A percentile compares a stretch with the other conserved stretches of the same genome.
Conservation (phyloP, 2,888 invertebrate genomes). For the Campoplex capitator region DNA sequence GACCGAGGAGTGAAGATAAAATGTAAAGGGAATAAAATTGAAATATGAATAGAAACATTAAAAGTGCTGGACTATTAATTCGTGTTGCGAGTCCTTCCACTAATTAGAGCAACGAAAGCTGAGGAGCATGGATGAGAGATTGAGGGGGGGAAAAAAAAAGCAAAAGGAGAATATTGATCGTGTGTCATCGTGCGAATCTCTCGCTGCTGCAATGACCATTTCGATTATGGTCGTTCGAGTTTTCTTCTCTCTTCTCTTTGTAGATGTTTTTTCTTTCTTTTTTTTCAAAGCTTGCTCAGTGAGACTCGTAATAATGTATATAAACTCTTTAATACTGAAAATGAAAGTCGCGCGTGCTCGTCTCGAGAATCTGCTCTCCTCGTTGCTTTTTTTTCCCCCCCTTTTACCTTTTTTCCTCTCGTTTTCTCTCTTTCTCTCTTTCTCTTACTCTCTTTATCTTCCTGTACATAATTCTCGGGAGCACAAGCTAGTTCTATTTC, state of each 20-base stretch:
- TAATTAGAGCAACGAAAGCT: conserved; percentile 47
- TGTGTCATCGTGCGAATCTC: conserved; percentile 50
- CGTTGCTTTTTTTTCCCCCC: background rate
- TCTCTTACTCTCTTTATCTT: too few relatives aligned
- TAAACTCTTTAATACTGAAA: conserved; percentile 55
- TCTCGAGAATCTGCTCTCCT: conserved; percentile 20
- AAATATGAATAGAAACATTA: conserved; percentile 4
- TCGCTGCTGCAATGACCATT: conserved; percentile 58
- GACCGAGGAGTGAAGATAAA: background rate
- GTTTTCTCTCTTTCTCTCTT: background rate
- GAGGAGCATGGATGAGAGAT: conserved; percentile 5
- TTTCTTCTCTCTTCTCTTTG: conserved; percentile 1
- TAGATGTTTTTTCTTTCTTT: background rate
- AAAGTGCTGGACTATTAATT: conserved; percentile 31
- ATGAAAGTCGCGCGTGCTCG: conserved; percentile 43
- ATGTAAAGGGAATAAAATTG: background rate
- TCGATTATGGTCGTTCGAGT: conserved; percentile 57
- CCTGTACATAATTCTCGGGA: conserved; percentile 31
- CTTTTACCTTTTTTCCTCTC: background rate
- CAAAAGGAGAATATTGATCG: conserved; percentile 30
- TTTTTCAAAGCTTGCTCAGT: conserved; percentile 10
- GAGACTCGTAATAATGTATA: conserved; percentile 42
- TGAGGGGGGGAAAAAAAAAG: background rate
- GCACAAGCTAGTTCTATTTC: conserved; percentile 75
- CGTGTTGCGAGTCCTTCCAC: conserved; percentile 13